phyloP scores from a whole-genome alignment of 2,797 vertebrate species.

The Danio aesculapii region DNA sequence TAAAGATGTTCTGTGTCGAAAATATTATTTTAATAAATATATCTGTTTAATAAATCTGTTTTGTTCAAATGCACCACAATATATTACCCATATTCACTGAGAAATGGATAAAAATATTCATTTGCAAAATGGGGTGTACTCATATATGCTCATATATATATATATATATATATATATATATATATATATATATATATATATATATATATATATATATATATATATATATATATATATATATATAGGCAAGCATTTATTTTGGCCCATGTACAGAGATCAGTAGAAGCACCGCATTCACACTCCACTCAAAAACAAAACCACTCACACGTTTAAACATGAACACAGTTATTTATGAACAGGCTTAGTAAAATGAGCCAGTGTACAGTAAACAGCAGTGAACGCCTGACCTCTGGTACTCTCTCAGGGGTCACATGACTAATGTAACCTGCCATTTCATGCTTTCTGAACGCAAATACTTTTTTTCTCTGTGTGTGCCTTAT shows the following conservation, averaged over 20 bases:
- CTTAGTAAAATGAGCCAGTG: neutral
- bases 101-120: too few species aligned
- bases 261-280: neutral
- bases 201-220: too few species aligned
- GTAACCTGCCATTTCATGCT: conserved; percentile 4
- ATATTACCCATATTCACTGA: too few species aligned
- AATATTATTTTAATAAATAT: too few species aligned
- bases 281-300: neutral
- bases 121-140: too few species aligned
- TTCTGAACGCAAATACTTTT: neutral
- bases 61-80: too few species aligned
- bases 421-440: conserved; percentile 33
- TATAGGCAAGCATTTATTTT: neutral
- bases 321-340: neutral
- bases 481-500: neutral
- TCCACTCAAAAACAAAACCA: neutral
- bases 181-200: too few species aligned
- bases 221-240: too few species aligned
- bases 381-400: conserved; percentile 19
- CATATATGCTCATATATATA: too few species aligned
- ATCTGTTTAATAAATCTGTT: too few species aligned
- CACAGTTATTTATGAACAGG: neutral
- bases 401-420: neutral
- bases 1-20: too few species aligned
- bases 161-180: too few species aligned